Conservation (phyloP, 2,113 vertebrate species). For the Dipodomys ordii region DNA sequence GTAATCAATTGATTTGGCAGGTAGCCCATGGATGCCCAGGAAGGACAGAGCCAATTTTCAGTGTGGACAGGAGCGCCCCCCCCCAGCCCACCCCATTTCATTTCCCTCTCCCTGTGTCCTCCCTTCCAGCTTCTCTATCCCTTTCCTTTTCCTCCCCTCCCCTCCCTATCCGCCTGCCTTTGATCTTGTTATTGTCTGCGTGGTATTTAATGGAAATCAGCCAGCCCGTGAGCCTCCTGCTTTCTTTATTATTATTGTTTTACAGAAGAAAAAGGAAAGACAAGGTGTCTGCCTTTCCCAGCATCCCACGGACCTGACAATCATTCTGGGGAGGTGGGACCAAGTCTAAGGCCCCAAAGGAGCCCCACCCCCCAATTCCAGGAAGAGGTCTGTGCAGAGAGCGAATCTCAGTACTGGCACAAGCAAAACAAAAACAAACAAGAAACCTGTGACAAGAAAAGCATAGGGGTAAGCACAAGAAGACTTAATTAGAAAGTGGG, state of each 20-base stretch:
- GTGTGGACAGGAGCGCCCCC: constrained; percentile 18
- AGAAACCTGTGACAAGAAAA: neutral
- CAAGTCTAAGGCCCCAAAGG: neutral
- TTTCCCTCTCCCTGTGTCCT: neutral
- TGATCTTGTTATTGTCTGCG: constrained; percentile 80
- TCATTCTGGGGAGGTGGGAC: neutral
- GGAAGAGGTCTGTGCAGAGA: neutral
- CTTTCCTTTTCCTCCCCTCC: constrained; percentile 29
- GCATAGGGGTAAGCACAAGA: neutral
- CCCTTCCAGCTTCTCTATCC: neutral
- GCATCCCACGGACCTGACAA: neutral
- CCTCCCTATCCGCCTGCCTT: constrained; percentile 69
- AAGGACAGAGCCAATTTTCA: constrained; percentile 79
- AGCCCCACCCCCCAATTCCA: neutral
- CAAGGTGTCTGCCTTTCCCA: neutral
- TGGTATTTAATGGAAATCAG: constrained; percentile 75
- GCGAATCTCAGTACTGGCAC: neutral
- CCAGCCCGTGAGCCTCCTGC: neutral
- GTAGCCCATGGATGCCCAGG: constrained; percentile 79
- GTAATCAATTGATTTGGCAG: constrained; percentile 88
- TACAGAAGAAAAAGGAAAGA: neutral
- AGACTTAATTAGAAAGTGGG: neutral
- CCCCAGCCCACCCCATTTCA: neutral
- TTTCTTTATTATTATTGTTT: neutral
- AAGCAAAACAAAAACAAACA: too few species aligned